phyloP scores from a whole-genome alignment of 2,797 vertebrate genomes.

The Acipenser ruthenus region DNA sequence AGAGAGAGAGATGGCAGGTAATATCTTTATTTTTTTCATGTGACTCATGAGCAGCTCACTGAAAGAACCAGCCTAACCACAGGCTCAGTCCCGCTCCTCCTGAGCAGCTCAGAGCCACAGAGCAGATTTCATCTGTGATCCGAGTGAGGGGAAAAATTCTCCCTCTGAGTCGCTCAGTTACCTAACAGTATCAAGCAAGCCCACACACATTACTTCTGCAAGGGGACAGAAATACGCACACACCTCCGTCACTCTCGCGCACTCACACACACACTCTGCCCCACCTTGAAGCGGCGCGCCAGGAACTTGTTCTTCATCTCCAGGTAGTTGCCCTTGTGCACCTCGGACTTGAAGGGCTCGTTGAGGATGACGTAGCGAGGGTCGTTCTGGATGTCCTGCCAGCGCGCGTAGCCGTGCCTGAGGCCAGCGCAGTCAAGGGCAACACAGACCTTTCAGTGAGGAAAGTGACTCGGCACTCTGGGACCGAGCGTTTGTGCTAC shows the following conservation, averaged over 20 bases:
- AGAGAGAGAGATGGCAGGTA: too few species aligned
- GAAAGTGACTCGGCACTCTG: not conserved
- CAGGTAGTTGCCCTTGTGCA: conserved; percentile 94
- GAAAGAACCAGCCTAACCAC: too few species aligned
- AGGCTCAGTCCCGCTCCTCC: not conserved
- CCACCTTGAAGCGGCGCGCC: conserved; percentile 87
- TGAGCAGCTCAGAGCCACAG: too few species aligned
- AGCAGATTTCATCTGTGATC: too few species aligned
- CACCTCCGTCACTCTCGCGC: accelerated
- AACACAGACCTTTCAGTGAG: conserved; percentile 19
- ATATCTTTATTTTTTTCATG: too few species aligned
- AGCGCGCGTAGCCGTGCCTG: conserved; percentile 93
- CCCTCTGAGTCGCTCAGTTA: too few species aligned
- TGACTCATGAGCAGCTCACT: too few species aligned
- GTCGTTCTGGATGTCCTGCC: conserved; percentile 98
- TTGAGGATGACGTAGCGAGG: conserved; percentile 86
- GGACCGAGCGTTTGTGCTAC: too few species aligned
- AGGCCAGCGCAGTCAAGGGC: conserved; percentile 52
- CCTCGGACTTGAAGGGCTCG: conserved; percentile 94
- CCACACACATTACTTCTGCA: accelerated
- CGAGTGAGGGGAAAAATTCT: too few species aligned
- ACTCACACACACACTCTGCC: conserved; percentile 8
- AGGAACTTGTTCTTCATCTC: conserved; percentile 99
- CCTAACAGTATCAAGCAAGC: accelerated
- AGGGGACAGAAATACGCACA: accelerated